Base-by-base conservation (phyloP, 2,113 vertebrate species). In the Muscicapa adusta region DNA sequence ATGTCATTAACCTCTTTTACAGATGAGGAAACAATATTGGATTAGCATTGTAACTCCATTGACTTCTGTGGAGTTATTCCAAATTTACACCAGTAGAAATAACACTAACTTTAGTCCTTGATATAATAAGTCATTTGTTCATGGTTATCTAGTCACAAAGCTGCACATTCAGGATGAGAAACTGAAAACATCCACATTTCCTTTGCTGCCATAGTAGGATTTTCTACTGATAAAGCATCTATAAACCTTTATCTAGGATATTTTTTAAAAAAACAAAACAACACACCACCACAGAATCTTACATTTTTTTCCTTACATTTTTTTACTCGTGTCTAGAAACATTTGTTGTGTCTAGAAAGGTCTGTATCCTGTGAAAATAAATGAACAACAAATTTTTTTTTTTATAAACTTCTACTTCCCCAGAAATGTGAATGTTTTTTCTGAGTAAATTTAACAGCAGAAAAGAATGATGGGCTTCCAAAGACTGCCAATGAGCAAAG, bases 371-470 rank as follows among this genome's bases (percentile, higher is more conserved):
- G 51, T 68, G 80, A 95, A 96, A 96, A 88, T 62, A 95, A 97
- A 96, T 92, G 68, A 97, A 93, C 45, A 91, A 72, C 50, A 96
- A 96, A 82, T 51, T 61, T 57, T 71, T 87, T 94, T 94, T 93
- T 91, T 82, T 85, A 94, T 80, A 56, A 96, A 92, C 63, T 95
- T 85, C 76, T 88, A 62, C 66, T 91, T 88, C 24, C 61, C 36
- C 88, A 92, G 93, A 91, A 95, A 91, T 89, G 88, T 82, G 86
- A 68, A 36, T 48, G 6, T 53, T 92, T 94, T 29, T 94, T 83
- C 82, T 92, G 47, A 36, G 48, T 77, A 95, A 94, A 65, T 96
- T 93, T 95, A 95, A 97, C 73, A 96, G 79, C 81, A 92, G 71
- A 60, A 67, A 70, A 95, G 65, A 93, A 80, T 42, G 57, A 85